These are phyloP conservation scores for Orchestes rusci DNA, from an alignment of 2,888 invertebrate genomes.

Conservation along the genomic window DNA sequence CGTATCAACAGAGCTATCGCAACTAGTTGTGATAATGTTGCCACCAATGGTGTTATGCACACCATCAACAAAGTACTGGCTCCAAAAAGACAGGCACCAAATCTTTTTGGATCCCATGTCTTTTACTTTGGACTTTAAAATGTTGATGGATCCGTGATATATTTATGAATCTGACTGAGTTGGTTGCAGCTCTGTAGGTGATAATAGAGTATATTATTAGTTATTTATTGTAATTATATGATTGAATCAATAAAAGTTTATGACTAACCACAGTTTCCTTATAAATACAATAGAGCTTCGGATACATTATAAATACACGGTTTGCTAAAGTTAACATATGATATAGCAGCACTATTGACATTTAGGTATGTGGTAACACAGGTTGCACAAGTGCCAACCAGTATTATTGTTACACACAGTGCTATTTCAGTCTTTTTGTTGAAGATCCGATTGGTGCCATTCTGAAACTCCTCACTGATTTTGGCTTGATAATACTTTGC, in stretches of 20 bases:
- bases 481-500: constrained; percentile 19
- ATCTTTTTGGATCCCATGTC: constrained; percentile 35
- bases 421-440: constrained; percentile 29
- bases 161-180: not conserved
- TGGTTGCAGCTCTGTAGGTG: no score
- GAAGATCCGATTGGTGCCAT: constrained; percentile 9
- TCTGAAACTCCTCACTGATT: constrained; percentile 18
- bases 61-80: constrained; percentile 49
- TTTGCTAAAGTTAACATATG: constrained; percentile 59
- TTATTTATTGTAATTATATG: no score
- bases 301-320: constrained; percentile 63
- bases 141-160: constrained; percentile 1
- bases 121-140: constrained; percentile 41
- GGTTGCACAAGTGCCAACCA: constrained; percentile 58
- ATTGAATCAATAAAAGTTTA: no score
- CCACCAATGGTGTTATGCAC: constrained; percentile 54
- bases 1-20: constrained; percentile 39
- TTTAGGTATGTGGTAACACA: constrained; percentile 64
- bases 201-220: no score
- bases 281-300: constrained; percentile 27
- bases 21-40: constrained; percentile 47
- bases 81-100: constrained; percentile 37
- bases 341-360: constrained; percentile 53
- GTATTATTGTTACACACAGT: constrained; percentile 49
- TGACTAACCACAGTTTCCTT: no score